Conservation (phyloP, 2,113 vertebrate species). For the Saccopteryx leptura region DNA sequence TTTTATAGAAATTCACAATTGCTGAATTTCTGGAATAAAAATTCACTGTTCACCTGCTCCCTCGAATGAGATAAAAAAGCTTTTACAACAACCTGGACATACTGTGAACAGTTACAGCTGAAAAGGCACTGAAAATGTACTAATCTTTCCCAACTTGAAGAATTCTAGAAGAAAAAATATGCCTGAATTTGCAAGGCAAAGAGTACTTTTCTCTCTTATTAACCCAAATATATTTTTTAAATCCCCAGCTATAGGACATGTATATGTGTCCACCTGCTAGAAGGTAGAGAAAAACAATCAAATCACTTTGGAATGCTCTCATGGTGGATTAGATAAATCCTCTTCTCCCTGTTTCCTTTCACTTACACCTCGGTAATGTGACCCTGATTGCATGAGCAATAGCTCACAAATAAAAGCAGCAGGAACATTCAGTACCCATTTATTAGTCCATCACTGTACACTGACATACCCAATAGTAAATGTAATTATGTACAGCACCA, state of each 20-base stretch:
- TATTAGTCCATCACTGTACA: neutral
- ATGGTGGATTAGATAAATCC: conserved; percentile 39
- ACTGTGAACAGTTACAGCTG: neutral
- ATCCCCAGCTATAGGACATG: neutral
- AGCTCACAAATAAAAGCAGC: conserved; percentile 21
- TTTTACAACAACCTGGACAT: conserved; percentile 3
- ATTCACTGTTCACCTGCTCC: neutral
- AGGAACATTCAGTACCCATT: conserved; percentile 57
- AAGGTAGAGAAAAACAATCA: conserved; percentile 34
- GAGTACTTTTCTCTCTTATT: conserved; percentile 26
- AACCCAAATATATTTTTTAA: neutral
- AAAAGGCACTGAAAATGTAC: conserved; percentile 51
- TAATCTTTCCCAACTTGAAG: conserved; percentile 23
- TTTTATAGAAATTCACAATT: conserved; percentile 10
- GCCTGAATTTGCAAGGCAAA: conserved; percentile 36
- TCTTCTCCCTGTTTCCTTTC: conserved; percentile 44
- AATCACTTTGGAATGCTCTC: conserved; percentile 8
- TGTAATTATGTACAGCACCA: neutral
- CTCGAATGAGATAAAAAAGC: conserved; percentile 38
- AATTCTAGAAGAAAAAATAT: conserved; percentile 20
- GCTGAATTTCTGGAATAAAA: conserved; percentile 13
- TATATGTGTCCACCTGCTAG: neutral
- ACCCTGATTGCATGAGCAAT: conserved; percentile 49
- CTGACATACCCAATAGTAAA: conserved; percentile 4
- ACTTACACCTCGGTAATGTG: conserved; percentile 55